A percentile compares a stretch with the other conserved stretches of the same genome.
Evolutionary conservation across 2,113 vertebrate species (phyloP).

Genomic region (Cololabis saira): DNA sequence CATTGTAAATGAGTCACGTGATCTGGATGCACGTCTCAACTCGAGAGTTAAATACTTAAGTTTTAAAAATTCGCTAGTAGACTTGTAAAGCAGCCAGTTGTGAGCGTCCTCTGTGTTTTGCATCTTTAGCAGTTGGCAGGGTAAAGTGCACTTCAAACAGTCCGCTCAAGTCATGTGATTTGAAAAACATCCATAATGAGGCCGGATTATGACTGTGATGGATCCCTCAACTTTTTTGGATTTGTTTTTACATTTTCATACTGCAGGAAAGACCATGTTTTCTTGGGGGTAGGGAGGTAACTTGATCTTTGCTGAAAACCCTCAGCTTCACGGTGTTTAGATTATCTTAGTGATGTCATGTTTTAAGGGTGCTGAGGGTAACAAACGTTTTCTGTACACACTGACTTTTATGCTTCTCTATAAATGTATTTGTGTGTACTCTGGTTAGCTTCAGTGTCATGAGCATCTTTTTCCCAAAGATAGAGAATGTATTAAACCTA

Average conservation of each 20-base stretch:
- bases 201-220: not conserved
- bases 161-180: constrained; percentile 5
- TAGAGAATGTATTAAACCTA: not conserved
- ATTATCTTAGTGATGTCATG: too few species aligned
- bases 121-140: constrained; percentile 26
- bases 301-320: too few species aligned
- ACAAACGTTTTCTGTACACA: not conserved
- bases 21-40: too few species aligned
- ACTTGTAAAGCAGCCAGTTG: constrained; percentile 7
- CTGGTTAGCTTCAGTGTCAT: not conserved
- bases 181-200: constrained; percentile 14
- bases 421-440: not conserved
- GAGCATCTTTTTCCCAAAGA: not conserved
- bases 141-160: constrained; percentile 19
- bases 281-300: not conserved
- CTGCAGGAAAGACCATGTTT: not conserved
- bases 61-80: not conserved
- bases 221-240: constrained; percentile 11
- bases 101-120: constrained; percentile 18
- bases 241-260: not conserved
- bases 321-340: not conserved
- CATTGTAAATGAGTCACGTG: too few species aligned
- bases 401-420: not conserved
- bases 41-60: too few species aligned
- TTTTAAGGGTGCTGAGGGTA: not conserved